Conservation (phyloP, 2,888 invertebrate genomes). For the Loripinus fragilis region DNA sequence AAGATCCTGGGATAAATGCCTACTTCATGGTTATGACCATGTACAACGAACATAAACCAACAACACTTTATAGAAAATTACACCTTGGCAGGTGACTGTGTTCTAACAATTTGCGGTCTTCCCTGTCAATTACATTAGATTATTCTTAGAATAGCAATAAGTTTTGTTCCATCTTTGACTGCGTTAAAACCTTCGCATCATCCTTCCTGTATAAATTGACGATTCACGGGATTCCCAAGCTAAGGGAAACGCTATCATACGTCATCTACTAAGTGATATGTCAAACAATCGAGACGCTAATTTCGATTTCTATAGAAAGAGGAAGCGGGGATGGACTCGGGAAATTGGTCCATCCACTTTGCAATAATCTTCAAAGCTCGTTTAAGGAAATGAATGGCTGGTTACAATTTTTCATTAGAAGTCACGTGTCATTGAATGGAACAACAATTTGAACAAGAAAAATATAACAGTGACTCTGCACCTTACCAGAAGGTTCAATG, state of each 20-base stretch:
- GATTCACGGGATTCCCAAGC: conserved; percentile 13
- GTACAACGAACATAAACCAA: conserved; percentile 6
- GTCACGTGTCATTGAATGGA: conserved; percentile 20
- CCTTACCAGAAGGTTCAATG: too few species aligned
- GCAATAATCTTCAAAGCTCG: conserved; percentile 23
- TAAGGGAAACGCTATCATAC: conserved; percentile 18
- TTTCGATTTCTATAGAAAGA: conserved; percentile 20
- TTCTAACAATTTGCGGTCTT: conserved; percentile 11
- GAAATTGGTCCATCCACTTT: conserved; percentile 26
- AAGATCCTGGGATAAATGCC: conserved; percentile 11
- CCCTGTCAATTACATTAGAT: conserved; percentile 9
- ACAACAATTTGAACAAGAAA: not conserved
- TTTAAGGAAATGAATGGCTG: conserved; percentile 16
- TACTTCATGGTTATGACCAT: not conserved
- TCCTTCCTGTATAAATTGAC: conserved; percentile 28
- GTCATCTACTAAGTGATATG: conserved; percentile 22
- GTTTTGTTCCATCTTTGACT: conserved; percentile 12
- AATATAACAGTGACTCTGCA: not conserved
- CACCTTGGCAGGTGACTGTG: not conserved
- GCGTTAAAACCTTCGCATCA: conserved; percentile 10
- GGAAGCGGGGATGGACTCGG: conserved; percentile 25
- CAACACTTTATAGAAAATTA: conserved; percentile 2
- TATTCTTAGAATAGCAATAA: not conserved
- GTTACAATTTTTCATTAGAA: conserved; percentile 20
- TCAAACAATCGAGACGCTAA: conserved; percentile 17